Evolutionary conservation across 2,113 vertebrate genomes (phyloP).

Genomic region (Upupa epops): DNA sequence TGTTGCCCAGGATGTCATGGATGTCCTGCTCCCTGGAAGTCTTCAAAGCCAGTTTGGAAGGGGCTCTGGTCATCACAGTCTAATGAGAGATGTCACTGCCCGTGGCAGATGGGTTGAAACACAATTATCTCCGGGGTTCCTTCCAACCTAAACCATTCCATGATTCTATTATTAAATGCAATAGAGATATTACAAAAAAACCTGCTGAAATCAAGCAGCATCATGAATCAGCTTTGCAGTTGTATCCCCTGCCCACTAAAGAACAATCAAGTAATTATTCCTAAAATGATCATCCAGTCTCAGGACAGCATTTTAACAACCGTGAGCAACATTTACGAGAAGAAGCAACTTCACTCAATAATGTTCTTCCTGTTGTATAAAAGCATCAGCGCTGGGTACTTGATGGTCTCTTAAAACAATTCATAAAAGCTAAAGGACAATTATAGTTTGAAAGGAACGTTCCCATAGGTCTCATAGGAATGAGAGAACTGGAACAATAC

Average conservation of each 20-base stretch:
- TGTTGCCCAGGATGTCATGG: neutral
- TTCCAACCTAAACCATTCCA: neutral
- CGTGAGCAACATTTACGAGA: neutral
- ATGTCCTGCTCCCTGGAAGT: neutral
- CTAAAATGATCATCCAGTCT: neutral
- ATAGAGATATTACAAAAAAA: neutral
- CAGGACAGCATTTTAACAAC: slow-evolving; percentile 9
- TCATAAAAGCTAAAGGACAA: slow-evolving; percentile 34
- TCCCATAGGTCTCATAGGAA: neutral
- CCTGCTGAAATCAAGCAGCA: neutral
- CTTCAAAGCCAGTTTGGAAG: neutral
- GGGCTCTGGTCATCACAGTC: neutral
- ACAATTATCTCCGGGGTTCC: too few species aligned
- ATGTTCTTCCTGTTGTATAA: neutral
- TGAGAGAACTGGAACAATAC: neutral
- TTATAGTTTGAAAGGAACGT: neutral
- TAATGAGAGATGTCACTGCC: neutral
- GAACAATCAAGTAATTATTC: neutral
- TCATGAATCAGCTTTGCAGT: neutral
- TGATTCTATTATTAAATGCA: neutral
- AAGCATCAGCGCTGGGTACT: neutral
- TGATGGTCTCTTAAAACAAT: slow-evolving; percentile 22
- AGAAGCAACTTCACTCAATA: neutral
- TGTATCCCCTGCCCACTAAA: neutral
- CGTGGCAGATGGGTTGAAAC: too few species aligned